Conservation (phyloP, 2,113 vertebrate genomes). For the Puffinus mauretanicus region DNA sequence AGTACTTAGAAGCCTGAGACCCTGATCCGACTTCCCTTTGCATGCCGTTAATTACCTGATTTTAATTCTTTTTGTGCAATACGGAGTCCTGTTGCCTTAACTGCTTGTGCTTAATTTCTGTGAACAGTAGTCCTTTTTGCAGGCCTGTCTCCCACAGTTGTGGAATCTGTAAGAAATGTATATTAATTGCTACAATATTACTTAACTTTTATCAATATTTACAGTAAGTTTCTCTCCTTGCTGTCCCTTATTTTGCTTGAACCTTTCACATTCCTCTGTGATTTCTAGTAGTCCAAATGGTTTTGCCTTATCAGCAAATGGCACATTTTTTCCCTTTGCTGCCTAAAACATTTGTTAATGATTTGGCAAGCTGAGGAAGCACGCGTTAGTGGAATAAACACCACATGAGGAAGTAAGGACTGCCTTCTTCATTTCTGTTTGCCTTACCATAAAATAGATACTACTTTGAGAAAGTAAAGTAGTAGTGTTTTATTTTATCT, state of each 20-base stretch:
- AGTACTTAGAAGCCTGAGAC: neutral
- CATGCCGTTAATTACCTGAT: neutral
- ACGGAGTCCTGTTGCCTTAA: neutral
- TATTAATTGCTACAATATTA: slow-evolving; percentile 8
- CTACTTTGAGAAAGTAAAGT: neutral
- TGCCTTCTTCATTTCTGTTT: neutral
- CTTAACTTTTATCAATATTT: slow-evolving; percentile 31
- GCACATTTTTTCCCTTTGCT: neutral
- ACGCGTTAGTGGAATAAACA: neutral
- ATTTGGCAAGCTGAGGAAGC: neutral
- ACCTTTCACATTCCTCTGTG: neutral
- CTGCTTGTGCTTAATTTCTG: neutral
- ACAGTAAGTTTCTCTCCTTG: neutral
- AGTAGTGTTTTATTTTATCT: neutral
- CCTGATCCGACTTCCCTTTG: neutral
- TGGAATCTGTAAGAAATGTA: neutral
- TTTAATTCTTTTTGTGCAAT: neutral
- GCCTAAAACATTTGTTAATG: slow-evolving; percentile 30
- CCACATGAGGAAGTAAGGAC: neutral
- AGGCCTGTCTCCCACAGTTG: neutral
- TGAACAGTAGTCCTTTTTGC: neutral
- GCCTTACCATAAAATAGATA: neutral
- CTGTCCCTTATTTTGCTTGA: slow-evolving; percentile 17
- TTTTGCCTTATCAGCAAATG: slow-evolving; percentile 34
- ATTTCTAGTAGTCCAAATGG: slow-evolving; percentile 29